Conservation (phyloP, 2,113 vertebrate species). For the Uropsilus gracilis region DNA sequence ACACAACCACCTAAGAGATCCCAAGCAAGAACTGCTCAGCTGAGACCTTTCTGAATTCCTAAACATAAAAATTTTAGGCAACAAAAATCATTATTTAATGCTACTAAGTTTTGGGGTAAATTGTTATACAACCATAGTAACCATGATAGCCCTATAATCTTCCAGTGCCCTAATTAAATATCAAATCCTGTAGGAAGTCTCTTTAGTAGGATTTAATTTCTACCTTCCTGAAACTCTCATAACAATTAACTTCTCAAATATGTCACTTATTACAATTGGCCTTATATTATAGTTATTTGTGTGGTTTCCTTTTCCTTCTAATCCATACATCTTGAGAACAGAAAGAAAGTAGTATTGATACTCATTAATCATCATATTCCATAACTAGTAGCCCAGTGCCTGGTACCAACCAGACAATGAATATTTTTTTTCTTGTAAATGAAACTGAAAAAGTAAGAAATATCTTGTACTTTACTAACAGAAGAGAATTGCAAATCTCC, state of each 20-base stretch:
- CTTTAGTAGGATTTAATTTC: conserved; percentile 30
- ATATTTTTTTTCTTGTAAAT: neutral
- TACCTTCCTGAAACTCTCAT: neutral
- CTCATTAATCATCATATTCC: conserved; percentile 18
- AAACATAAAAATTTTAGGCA: neutral
- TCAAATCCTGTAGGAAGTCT: neutral
- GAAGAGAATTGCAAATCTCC: neutral
- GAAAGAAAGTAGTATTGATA: neutral
- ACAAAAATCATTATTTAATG: conserved; percentile 10
- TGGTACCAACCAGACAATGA: conserved; percentile 8
- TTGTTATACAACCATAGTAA: neutral
- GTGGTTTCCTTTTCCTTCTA: neutral
- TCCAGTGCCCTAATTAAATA: conserved; percentile 16
- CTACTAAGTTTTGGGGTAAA: neutral
- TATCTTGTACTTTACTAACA: neutral
- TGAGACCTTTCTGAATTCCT: conserved; percentile 27
- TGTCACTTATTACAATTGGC: neutral
- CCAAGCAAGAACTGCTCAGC: neutral
- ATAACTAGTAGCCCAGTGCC: neutral
- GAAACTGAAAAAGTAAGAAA: neutral
- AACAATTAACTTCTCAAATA: conserved; percentile 36
- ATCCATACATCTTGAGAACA: neutral
- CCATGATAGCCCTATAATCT: neutral
- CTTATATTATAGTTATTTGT: neutral
- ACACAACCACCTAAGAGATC: neutral